Evolutionary conservation across 2,113 vertebrate genomes (phyloP).

Genomic region (Balaenoptera acutorostrata): DNA sequence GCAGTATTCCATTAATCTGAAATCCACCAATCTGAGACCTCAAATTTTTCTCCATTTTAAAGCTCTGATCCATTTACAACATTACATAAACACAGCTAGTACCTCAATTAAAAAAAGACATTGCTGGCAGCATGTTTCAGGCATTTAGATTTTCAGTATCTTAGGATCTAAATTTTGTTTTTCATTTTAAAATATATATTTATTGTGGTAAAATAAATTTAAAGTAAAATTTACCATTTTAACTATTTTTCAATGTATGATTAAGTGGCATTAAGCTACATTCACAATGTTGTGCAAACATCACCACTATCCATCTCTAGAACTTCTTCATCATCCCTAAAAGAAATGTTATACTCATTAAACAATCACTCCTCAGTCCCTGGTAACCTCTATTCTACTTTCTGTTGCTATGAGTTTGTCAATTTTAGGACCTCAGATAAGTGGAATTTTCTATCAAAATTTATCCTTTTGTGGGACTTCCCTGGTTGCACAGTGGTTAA

Average conservation of each 20-base stretch:
- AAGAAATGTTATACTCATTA: neutral
- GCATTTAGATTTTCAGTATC: neutral
- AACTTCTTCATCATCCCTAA: neutral
- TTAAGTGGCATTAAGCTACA: neutral
- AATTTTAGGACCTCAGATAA: neutral
- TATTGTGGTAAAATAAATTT: neutral
- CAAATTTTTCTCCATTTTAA: neutral
- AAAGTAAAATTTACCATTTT: neutral
- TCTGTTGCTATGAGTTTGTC: neutral
- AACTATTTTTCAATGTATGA: neutral
- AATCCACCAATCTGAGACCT: neutral
- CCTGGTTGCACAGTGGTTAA: no score
- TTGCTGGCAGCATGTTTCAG: neutral
- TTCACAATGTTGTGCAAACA: neutral
- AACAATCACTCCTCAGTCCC: neutral
- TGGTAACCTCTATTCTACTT: neutral
- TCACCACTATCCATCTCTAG: neutral
- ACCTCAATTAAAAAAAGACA: neutral
- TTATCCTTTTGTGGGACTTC: neutral
- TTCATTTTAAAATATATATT: neutral
- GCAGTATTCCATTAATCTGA: neutral
- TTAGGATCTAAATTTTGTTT: neutral
- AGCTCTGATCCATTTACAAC: neutral
- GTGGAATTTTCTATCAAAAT: neutral
- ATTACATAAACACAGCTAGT: neutral